These are phyloP conservation scores for Zaprionus gabonicus DNA, from an alignment of 1,140 invertebrate species.

Conservation along the genomic window DNA sequence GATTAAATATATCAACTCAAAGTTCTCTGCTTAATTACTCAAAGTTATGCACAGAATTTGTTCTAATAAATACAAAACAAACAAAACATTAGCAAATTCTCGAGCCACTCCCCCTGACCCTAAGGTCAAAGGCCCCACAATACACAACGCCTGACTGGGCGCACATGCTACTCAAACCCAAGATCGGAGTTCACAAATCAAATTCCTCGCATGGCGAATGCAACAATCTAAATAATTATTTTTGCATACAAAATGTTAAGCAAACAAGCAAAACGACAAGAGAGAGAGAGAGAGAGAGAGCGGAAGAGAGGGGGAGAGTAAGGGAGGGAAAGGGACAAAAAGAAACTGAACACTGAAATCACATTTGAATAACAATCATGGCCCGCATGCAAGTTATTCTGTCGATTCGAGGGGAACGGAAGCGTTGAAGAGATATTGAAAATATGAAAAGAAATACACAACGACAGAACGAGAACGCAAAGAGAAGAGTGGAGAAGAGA, in stretches of 20 bases:
- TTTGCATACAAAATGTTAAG: conserved; percentile 79
- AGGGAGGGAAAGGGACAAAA: conserved; percentile 40
- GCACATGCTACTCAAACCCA: conserved; percentile 32
- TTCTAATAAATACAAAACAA: not conserved
- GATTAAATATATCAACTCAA: not conserved
- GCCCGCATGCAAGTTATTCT: conserved; percentile 72
- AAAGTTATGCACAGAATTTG: not conserved
- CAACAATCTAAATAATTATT: conserved; percentile 83
- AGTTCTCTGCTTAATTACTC: not conserved
- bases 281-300: not conserved
- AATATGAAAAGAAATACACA: conserved; percentile 74
- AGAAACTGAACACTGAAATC: conserved; percentile 64
- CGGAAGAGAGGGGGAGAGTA: conserved; percentile 28
- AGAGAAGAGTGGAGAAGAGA: conserved; percentile 29
- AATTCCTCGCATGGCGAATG: conserved; percentile 52
- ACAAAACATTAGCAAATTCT: conserved; percentile 10
- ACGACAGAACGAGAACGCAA: conserved; percentile 21
- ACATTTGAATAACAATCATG: conserved; percentile 83
- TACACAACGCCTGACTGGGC: conserved; percentile 7
- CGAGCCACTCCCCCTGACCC: not conserved
- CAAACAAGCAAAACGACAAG: conserved; percentile 63
- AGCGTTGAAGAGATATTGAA: conserved; percentile 68
- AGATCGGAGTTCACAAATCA: conserved; percentile 37
- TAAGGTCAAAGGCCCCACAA: conserved; percentile 23
- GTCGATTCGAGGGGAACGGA: conserved; percentile 47